Conservation (phyloP, 2,888 invertebrate genomes). For the Noctua fimbriata region DNA sequence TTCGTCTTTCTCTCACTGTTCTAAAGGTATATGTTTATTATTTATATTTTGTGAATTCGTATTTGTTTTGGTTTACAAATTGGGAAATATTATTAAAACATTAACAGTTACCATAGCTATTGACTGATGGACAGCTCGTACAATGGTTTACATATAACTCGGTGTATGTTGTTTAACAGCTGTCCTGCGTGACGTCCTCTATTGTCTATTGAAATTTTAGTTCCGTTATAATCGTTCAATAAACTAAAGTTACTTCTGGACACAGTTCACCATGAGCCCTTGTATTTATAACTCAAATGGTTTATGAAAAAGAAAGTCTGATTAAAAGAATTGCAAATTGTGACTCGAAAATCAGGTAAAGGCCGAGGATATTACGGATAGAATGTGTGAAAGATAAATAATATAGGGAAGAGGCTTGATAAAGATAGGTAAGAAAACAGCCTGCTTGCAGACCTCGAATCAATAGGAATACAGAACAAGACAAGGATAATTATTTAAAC, state of each 20-base stretch:
- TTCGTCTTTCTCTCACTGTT: neutral
- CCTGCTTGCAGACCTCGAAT: neutral
- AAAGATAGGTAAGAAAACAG: neutral
- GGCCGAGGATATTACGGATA: neutral
- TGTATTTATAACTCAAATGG: neutral
- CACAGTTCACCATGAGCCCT: neutral
- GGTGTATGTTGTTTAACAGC: constrained; percentile 15
- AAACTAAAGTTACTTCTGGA: neutral
- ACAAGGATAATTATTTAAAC: neutral
- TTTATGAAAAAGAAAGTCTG: neutral
- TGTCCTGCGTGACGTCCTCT: constrained; percentile 27
- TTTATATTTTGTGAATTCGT: neutral
- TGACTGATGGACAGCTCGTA: constrained; percentile 8
- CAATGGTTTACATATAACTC: constrained; percentile 5
- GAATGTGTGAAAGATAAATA: neutral
- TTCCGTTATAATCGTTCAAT: constrained; percentile 29
- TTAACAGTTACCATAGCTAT: constrained; percentile 34
- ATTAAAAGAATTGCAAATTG: neutral
- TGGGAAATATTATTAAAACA: neutral
- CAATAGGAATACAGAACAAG: neutral
- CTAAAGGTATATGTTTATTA: neutral
- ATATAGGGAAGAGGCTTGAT: neutral
- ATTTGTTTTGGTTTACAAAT: neutral
- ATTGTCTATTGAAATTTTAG: constrained; percentile 28
- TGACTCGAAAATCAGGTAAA: neutral